Conservation (phyloP, 2,888 invertebrate species). For the Dryocosmus kuriphilus region DNA sequence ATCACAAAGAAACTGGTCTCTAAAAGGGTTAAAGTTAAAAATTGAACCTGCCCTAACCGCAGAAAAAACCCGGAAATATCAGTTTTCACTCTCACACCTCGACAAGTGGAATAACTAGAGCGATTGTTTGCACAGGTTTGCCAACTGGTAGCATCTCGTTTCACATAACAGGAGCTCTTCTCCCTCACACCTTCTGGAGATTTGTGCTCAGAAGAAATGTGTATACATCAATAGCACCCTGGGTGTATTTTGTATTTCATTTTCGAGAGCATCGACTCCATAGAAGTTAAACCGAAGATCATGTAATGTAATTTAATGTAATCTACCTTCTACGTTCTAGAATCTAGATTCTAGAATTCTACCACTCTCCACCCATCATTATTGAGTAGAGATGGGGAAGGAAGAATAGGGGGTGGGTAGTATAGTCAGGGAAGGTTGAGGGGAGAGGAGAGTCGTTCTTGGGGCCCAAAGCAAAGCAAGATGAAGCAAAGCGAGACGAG, state of each 20-base stretch:
- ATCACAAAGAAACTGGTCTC: neutral
- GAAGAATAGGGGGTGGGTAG: constrained; percentile 30
- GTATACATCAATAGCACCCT: constrained; percentile 6
- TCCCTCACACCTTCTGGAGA: neutral
- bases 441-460: constrained; percentile 40
- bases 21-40: neutral
- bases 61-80: neutral
- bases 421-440: constrained; percentile 29
- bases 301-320: no score
- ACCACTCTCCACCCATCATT: constrained; percentile 28
- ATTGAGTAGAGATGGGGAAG: constrained; percentile 41
- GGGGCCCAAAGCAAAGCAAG: constrained; percentile 49
- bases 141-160: constrained; percentile 17
- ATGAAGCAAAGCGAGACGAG: constrained; percentile 58
- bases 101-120: constrained; percentile 8
- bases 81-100: neutral
- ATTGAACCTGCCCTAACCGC: neutral
- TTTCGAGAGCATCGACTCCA: constrained; percentile 35
- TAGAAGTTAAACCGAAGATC: neutral
- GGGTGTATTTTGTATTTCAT: constrained; percentile 13
- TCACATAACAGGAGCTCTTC: constrained; percentile 5
- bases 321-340: neutral
- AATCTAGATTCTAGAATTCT: constrained; percentile 20
- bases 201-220: neutral
- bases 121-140: constrained; percentile 2